phyloP scores from a whole-genome alignment of 2,888 invertebrate genomes.

The Sinopyrophorus schimmeli region DNA sequence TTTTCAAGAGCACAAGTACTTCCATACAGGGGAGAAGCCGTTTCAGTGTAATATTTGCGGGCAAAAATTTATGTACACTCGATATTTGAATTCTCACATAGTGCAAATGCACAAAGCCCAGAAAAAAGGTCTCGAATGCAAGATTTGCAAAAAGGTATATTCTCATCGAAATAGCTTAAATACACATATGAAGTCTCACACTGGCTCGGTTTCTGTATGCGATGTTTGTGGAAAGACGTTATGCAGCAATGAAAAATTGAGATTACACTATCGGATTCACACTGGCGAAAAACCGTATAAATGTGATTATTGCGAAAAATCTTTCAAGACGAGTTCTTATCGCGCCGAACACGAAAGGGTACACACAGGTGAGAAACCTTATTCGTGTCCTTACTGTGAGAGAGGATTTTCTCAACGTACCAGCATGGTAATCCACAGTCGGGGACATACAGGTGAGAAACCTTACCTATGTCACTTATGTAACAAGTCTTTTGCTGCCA shows the following conservation, averaged over 20 bases:
- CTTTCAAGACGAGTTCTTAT: slow-evolving; percentile 60
- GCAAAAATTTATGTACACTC: slow-evolving; percentile 59
- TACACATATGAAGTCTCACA: slow-evolving; percentile 55
- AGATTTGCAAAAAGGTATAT: slow-evolving; percentile 52
- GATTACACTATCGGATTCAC: slow-evolving; percentile 46
- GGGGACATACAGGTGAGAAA: slow-evolving; percentile 42
- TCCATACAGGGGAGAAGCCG: slow-evolving; percentile 60
- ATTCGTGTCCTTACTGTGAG: slow-evolving; percentile 37
- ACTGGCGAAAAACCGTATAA: slow-evolving; percentile 39
- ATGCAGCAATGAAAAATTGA: slow-evolving; percentile 50
- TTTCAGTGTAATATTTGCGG: slow-evolving; percentile 59
- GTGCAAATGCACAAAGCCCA: slow-evolving; percentile 54
- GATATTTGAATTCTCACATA: slow-evolving; percentile 60
- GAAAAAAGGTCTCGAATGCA: slow-evolving; percentile 53
- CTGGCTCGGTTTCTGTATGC: slow-evolving; percentile 57
- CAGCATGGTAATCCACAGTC: slow-evolving; percentile 31
- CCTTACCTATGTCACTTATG: slow-evolving; percentile 50
- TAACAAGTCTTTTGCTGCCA: slow-evolving; percentile 49
- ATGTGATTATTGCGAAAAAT: slow-evolving; percentile 44
- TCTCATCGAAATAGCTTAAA: slow-evolving; percentile 46
- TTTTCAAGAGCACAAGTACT: slow-evolving; percentile 55
- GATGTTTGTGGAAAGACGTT: slow-evolving; percentile 51
- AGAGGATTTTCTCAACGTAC: slow-evolving; percentile 34
- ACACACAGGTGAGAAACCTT: slow-evolving; percentile 57
- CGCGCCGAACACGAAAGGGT: slow-evolving; percentile 64